phyloP scores from a whole-genome alignment of 2,888 invertebrate genomes.

The Glaucopsyche alexis region DNA sequence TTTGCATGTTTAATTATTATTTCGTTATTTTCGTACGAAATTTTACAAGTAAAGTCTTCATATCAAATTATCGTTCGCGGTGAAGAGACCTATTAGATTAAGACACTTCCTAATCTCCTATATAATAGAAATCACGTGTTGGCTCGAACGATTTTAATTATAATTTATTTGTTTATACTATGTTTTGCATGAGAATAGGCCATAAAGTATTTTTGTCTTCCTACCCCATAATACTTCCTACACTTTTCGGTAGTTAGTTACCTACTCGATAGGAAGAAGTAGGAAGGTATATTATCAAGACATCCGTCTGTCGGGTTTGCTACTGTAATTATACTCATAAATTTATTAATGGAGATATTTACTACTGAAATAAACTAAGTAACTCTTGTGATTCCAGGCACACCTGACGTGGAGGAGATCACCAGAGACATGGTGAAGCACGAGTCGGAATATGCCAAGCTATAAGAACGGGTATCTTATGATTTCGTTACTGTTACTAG shows the following conservation, averaged over 20 bases:
- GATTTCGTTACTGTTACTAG: not conserved
- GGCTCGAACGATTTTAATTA: not conserved
- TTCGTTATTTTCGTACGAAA: too few species aligned
- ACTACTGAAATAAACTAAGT: not conserved
- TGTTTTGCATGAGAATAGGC: too few species aligned
- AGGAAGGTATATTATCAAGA: too few species aligned
- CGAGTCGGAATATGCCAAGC: slow-evolving; percentile 79
- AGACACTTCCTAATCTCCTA: not conserved
- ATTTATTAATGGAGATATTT: too few species aligned
- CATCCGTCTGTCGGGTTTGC: too few species aligned
- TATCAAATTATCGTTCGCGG: too few species aligned
- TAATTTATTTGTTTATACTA: not conserved
- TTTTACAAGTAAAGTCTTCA: too few species aligned
- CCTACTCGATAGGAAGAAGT: too few species aligned
- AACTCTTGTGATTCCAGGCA: slow-evolving; percentile 78
- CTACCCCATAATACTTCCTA: too few species aligned
- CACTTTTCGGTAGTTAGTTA: not conserved
- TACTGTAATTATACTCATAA: not conserved
- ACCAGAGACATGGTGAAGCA: slow-evolving; percentile 84
- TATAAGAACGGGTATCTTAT: slow-evolving; percentile 41
- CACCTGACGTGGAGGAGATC: slow-evolving; percentile 81
- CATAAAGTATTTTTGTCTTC: too few species aligned
- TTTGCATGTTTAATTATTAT: not conserved
- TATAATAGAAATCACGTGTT: not conserved
- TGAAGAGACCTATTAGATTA: too few species aligned